Evolutionary conservation across 2,888 invertebrate genomes (phyloP).

Genomic region (Microdon myrmicae): DNA sequence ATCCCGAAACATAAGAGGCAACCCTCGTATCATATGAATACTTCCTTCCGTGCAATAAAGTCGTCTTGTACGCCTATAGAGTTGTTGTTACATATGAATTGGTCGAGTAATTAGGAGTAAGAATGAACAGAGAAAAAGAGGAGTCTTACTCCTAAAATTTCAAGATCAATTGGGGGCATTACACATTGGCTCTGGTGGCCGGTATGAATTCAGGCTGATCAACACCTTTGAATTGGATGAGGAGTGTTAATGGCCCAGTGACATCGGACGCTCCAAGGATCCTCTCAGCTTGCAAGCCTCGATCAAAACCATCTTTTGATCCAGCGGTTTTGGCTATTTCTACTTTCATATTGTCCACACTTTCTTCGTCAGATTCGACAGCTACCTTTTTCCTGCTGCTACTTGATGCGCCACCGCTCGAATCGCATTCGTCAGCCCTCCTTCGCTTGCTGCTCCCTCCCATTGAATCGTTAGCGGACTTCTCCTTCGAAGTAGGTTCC

Average conservation of each 20-base stretch:
- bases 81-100: no score
- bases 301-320: slow-evolving; percentile 80
- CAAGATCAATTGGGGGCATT: slow-evolving; percentile 95
- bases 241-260: slow-evolving; percentile 83
- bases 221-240: slow-evolving; percentile 93
- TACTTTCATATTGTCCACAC: slow-evolving; percentile 55
- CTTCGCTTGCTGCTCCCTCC: slow-evolving; percentile 37
- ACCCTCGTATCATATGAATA: no score
- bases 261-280: slow-evolving; percentile 86
- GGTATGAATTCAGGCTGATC: slow-evolving; percentile 96
- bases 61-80: no score
- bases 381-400: slow-evolving; percentile 58
- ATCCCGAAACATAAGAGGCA: no score
- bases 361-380: slow-evolving; percentile 55
- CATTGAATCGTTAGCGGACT: slow-evolving; percentile 34
- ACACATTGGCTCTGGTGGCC: slow-evolving; percentile 87
- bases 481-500: slow-evolving; percentile 32
- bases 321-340: no score
- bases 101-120: no score
- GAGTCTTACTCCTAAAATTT: slow-evolving; percentile 96
- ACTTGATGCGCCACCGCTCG: slow-evolving; percentile 47
- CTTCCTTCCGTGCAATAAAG: no score
- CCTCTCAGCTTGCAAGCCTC: slow-evolving; percentile 84
- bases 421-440: slow-evolving; percentile 43
- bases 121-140: no score